These are phyloP conservation scores for Xyrichtys novacula DNA, from an alignment of 2,797 vertebrate genomes.

Conservation along the genomic window DNA sequence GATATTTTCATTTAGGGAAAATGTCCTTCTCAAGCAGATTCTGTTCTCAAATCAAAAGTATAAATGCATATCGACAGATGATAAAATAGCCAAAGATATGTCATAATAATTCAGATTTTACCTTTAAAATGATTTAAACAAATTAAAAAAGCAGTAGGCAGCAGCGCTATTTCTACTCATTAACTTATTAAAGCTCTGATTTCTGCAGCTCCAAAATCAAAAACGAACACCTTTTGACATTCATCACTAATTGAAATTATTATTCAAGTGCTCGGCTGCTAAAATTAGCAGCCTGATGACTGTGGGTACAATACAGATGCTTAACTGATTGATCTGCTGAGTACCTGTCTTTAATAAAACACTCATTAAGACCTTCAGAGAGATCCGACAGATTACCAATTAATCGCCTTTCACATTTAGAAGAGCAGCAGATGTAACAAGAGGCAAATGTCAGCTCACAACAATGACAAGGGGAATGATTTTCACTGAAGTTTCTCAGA, in stretches of 20 bases:
- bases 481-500: not conserved
- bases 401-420: constrained; percentile 28
- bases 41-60: no score
- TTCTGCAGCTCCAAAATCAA: not conserved
- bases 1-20: no score
- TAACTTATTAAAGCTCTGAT: not conserved
- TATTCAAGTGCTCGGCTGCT: not conserved
- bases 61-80: no score
- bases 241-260: not conserved
- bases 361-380: constrained; percentile 34
- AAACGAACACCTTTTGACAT: not conserved
- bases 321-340: not conserved
- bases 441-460: not conserved
- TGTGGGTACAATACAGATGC: not conserved
- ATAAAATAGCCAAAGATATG: no score
- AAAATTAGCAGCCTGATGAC: no score
- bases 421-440: not conserved
- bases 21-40: no score
- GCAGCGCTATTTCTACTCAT: no score
- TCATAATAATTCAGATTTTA: no score
- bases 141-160: no score
- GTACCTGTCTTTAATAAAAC: constrained; percentile 19
- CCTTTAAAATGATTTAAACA: no score
- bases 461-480: constrained; percentile 1
- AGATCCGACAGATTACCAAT: constrained; percentile 29